A percentile compares a stretch with the other conserved stretches of the same genome.
Evolutionary conservation across 23 tunicate genomes (phyloP).

Genomic region (Pegea sp.): DNA sequence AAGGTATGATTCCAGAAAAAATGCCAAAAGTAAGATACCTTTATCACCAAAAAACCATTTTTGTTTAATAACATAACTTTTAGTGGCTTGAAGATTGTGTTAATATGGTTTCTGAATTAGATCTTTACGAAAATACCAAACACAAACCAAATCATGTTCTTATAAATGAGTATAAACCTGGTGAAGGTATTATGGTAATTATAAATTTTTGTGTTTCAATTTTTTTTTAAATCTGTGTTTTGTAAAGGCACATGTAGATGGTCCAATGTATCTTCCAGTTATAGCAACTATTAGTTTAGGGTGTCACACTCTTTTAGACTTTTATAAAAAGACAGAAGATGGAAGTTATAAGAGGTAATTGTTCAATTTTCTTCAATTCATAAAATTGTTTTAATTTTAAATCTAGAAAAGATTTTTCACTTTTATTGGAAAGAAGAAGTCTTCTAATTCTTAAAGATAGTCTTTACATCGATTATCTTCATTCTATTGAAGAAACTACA

Average conservation of each 20-base stretch:
- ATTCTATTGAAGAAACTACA: conserved; percentile 22
- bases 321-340: conserved; percentile 8
- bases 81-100: conserved; percentile 60
- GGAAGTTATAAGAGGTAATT: neutral
- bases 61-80: too few species aligned
- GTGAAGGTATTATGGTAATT: conserved; percentile 89
- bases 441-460: conserved; percentile 23
- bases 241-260: conserved; percentile 39
- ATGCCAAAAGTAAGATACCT: too few species aligned
- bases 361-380: neutral
- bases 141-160: conserved; percentile 61
- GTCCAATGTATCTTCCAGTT: conserved; percentile 57
- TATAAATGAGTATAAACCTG: conserved; percentile 81
- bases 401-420: conserved; percentile 6
- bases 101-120: conserved; percentile 3
- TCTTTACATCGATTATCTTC: conserved; percentile 27
- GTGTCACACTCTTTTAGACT: conserved; percentile 52
- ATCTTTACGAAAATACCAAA: conserved; percentile 3
- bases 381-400: neutral
- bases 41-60: too few species aligned
- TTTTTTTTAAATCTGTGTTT: neutral
- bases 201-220: neutral
- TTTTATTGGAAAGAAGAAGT: conserved; percentile 37
- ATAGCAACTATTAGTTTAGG: conserved; percentile 73
- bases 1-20: too few species aligned